A percentile compares a stretch with the other conserved stretches of the same genome.
These are phyloP conservation scores for Lampris megalopsis DNA, from an alignment of 2,113 vertebrate species.

Conservation along the genomic window DNA sequence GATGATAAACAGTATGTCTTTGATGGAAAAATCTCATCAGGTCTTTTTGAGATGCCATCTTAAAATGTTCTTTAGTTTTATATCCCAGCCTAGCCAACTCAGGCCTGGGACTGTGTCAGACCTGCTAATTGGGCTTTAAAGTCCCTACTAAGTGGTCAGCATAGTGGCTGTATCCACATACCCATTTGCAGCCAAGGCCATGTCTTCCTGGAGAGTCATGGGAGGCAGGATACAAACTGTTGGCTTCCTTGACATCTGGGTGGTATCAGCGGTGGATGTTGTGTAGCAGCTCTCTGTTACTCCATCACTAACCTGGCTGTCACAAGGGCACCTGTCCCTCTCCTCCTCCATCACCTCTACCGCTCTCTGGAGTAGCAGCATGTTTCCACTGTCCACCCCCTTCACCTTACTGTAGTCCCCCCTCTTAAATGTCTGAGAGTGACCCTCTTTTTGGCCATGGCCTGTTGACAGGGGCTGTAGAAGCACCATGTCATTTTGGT, in stretches of 20 bases:
- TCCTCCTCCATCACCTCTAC: slow-evolving; percentile 59
- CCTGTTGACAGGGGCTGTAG: slow-evolving; percentile 78
- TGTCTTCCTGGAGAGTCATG: slow-evolving; percentile 49
- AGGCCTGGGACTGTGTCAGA: slow-evolving; percentile 11
- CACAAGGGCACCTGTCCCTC: slow-evolving; percentile 31
- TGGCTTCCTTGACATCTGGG: slow-evolving; percentile 72
- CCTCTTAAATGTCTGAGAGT: background rate
- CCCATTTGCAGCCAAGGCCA: slow-evolving; percentile 73
- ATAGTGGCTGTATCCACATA: slow-evolving; percentile 89
- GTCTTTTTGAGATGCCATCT: slow-evolving; percentile 6
- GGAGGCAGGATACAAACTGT: slow-evolving; percentile 19
- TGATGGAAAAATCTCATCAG: slow-evolving; percentile 21
- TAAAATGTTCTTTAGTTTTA: slow-evolving; percentile 11
- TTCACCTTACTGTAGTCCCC: slow-evolving; percentile 91
- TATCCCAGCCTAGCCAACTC: background rate
- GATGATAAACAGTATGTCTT: slow-evolving; percentile 7
- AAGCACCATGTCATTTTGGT: slow-evolving; percentile 79
- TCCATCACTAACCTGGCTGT: slow-evolving; percentile 59
- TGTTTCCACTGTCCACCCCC: slow-evolving; percentile 77
- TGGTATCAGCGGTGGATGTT: slow-evolving; percentile 23
- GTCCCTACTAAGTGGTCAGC: slow-evolving; percentile 49
- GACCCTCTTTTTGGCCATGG: slow-evolving; percentile 55
- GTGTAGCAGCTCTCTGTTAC: slow-evolving; percentile 38
- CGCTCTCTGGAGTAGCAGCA: slow-evolving; percentile 86
- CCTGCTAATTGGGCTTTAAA: background rate